phyloP scores from a whole-genome alignment of 2,113 vertebrate species.

The Emydura subglobosa region DNA sequence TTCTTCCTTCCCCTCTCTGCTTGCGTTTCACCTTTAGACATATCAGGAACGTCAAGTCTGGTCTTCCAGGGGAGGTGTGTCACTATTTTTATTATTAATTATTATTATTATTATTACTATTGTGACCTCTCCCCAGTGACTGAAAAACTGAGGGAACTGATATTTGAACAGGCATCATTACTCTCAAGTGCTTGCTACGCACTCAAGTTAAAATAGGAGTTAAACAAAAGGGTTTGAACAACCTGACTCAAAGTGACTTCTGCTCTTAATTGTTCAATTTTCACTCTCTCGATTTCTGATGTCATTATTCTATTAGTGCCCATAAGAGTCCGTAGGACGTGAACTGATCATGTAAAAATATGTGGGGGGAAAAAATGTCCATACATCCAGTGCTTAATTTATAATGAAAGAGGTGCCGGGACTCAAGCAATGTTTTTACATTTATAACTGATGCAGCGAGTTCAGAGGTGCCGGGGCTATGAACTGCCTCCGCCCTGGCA shows the following conservation, averaged over 20 bases:
- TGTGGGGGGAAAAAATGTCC: background rate
- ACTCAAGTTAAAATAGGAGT: background rate
- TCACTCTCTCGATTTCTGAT: too few species aligned
- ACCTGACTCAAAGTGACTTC: background rate
- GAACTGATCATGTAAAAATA: background rate
- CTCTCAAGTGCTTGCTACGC: background rate
- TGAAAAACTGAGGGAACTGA: background rate
- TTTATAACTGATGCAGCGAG: too few species aligned
- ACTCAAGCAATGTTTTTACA: too few species aligned
- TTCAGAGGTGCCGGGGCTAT: too few species aligned
- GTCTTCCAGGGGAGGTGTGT: background rate
- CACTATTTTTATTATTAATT: background rate
- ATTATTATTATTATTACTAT: too few species aligned
- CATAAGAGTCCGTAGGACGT: background rate
- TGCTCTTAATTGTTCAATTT: background rate
- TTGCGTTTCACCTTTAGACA: background rate
- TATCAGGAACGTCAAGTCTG: background rate
- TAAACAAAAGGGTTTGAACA: background rate
- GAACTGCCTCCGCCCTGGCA: too few species aligned
- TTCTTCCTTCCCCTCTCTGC: background rate
- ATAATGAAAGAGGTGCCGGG: too few species aligned
- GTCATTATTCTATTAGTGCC: too few species aligned
- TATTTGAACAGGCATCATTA: background rate
- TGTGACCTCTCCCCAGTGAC: background rate
- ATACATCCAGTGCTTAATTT: too few species aligned